Conservation (phyloP, 2,797 vertebrate species). For the Molossus alvarezi region DNA sequence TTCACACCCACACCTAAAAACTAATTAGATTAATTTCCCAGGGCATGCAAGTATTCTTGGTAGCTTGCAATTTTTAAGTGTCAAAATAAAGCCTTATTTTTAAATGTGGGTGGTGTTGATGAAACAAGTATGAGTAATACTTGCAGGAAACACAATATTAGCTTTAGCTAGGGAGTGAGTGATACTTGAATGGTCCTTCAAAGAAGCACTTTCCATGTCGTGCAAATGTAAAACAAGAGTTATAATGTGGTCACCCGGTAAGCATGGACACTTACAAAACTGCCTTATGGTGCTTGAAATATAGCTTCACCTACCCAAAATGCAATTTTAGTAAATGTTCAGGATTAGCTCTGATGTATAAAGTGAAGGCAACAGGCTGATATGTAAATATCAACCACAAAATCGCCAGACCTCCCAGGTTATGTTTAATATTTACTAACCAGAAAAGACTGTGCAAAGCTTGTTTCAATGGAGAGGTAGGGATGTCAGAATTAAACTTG, state of each 20-base stretch:
- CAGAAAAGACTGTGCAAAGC: background rate
- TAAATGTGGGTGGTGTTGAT: slow-evolving; percentile 74
- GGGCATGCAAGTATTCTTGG: slow-evolving; percentile 65
- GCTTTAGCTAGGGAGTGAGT: slow-evolving; percentile 29
- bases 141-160: slow-evolving; percentile 80
- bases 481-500: background rate
- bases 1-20: slow-evolving; percentile 79
- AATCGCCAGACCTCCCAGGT: background rate
- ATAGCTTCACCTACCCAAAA: background rate
- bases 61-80: slow-evolving; percentile 79
- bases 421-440: background rate
- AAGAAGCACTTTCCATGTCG: background rate
- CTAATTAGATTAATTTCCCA: slow-evolving; percentile 74
- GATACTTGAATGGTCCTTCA: background rate
- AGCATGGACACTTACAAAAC: background rate
- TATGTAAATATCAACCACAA: background rate
- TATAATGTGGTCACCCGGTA: rapidly evolving
- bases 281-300: background rate
- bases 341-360: background rate
- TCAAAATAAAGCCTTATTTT: slow-evolving; percentile 84
- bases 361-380: background rate
- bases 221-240: background rate
- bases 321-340: rapidly evolving
- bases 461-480: too few species aligned
- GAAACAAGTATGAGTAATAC: slow-evolving; percentile 2